Base-by-base conservation (phyloP, 2,797 vertebrate species). In the Megalops cyprinoides region DNA sequence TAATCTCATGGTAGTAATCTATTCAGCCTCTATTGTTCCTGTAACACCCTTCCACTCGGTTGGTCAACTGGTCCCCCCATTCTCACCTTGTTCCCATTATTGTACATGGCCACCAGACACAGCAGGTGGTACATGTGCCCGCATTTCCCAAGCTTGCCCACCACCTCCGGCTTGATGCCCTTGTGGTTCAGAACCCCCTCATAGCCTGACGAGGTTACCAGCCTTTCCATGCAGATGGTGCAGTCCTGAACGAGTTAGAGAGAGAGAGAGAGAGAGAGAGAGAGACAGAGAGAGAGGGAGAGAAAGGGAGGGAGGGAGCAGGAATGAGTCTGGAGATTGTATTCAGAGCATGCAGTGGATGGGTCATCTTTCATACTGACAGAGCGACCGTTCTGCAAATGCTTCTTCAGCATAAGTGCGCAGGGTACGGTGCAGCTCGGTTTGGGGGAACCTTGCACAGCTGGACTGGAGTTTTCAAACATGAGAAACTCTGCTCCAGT, bases 21-120 rank as follows among this genome's bases (percentile, higher is more conserved):
- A n/a, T 73, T 12, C 10, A 48, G n/a, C n/a, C n/a, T n/a, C n/a
- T n/a, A n/a, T n/a, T n/a, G n/a, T n/a, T n/a, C n/a, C n/a, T n/a
- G n/a, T n/a, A n/a, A n/a, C n/a, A n/a, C n/a, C n/a, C n/a, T n/a
- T 73, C 34, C 10, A 48, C 46, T 10, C 46, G 46, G n/a, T n/a
- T 46, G 46, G 46, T 10, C 46, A 4, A 4, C 46, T 48, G 71
- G 14, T 42, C 15, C 39, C 1, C 84, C 81, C 83, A 78, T 85
- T 87, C 94, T 90, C 91, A 97, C 96, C 97, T 98, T 98, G 92
- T 98, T 99, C 90, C 98, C 98, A 0, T 98, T 99, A 94, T 95
- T 97, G 93, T 99, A 99, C 98, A 99, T 98, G 90, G 98, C 98
- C 86, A 99, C 95, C 85, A 99, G 95, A 90, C 98, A 99, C 87